Evolutionary conservation across 35 echinoderm and acorn worm genomes (phyloP), one percentile per base, ranked within the genome.

Genomic region (Apostichopus japonicus): DNA sequence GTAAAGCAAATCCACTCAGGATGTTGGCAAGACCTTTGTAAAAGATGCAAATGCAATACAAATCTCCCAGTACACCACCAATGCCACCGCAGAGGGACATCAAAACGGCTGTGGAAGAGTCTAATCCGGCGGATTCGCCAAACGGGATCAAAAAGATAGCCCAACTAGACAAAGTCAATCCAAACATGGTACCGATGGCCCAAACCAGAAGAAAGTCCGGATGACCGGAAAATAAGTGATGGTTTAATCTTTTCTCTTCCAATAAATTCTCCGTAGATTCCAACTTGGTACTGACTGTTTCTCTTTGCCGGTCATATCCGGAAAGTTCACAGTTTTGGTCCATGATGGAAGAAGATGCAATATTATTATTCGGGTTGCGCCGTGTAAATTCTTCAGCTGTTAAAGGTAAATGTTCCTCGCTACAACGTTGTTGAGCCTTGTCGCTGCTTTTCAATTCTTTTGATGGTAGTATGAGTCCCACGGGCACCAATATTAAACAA

Each of bases 31-130:
- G 23, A 24, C 55, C 22, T 55, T 17, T 19, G 13, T 16, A 87
- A 5, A 87, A 57, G 6, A 87, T 10, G 59, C 2, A 44, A 8
- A 65, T 15, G 24, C 54, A 53, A 62, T 87, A 87, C 6, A 87
- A 17, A 65, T 87, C 52, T 0, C 84, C 84, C 21, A 55, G 10
- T 15, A 87, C 24, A 24, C 84, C 55, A 25, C 84, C 84, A 25
- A 87, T 15, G 24, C 84, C 84, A 65, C 84, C 84, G 84, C 55
- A 87, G 14, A 55, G 58, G 21, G 84, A 87, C 84, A 87, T 61
- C 84, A 55, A 87, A 55, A 87, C 84, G 6, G 84, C 84, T 55
- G 22, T 87, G 14, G 84, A 87, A 7, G 84, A 65, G 15, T 61
- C 55, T 25, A 87, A 61, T 6, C 84, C 84, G 15, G 23, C 53